Evolutionary conservation across 2,797 vertebrate species (phyloP).

Genomic region (Lepidocolaptes lacrymiger): DNA sequence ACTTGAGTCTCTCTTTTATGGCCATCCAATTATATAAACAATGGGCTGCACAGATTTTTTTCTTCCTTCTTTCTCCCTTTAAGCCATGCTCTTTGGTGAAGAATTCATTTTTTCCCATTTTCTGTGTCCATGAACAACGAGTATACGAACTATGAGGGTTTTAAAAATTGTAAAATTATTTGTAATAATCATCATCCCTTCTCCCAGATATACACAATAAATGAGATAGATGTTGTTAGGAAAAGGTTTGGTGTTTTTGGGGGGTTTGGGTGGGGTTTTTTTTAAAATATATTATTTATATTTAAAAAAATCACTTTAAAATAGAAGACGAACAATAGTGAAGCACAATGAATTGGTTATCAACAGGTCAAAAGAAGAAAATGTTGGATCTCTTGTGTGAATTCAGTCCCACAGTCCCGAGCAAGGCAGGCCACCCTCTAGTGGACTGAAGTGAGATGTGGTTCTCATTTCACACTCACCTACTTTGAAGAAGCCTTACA

Average conservation of each 20-base stretch:
- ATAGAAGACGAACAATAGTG: neutral
- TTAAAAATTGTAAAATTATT: neutral
- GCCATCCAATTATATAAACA: neutral
- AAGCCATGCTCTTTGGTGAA: neutral
- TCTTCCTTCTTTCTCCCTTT: neutral
- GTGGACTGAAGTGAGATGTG: slow-evolving; percentile 71
- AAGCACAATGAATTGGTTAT: slow-evolving; percentile 34
- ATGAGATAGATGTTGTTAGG: neutral
- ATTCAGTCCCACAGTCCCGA: slow-evolving; percentile 43
- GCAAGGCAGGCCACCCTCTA: slow-evolving; percentile 75
- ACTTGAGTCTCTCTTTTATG: neutral
- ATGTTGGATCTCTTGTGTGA: neutral
- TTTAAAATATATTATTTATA: neutral
- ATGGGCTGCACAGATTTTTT: neutral
- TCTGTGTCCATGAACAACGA: neutral
- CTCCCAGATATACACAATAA: neutral
- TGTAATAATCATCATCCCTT: neutral
- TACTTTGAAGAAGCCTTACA: neutral
- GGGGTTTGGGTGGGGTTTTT: too few species aligned
- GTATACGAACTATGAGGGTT: neutral
- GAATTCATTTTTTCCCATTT: neutral
- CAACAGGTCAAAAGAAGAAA: slow-evolving; percentile 67
- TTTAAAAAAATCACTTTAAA: neutral
- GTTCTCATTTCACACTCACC: neutral
- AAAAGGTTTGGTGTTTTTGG: neutral